Conservation (phyloP, 1,140 invertebrate species). For the Arion vulgaris region DNA sequence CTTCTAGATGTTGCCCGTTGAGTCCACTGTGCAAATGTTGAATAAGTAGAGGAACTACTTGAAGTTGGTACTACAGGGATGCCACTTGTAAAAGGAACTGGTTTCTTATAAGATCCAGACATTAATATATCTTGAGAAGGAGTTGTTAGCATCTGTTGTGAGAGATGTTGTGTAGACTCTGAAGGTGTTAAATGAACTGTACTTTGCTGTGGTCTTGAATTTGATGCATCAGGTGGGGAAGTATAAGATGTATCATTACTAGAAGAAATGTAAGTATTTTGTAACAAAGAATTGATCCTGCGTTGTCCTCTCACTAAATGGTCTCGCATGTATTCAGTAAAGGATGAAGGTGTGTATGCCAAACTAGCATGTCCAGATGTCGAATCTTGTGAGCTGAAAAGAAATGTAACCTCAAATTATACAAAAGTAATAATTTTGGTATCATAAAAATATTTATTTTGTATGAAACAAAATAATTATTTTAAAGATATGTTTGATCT, state of each 20-base stretch:
- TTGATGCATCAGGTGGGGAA: not conserved
- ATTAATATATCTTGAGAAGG: not conserved
- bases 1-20: not conserved
- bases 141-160: not conserved
- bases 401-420: too few relatives aligned
- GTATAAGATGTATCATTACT: not conserved
- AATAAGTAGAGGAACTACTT: not conserved
- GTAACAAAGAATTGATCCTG: constrained; percentile 12
- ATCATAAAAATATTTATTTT: too few relatives aligned
- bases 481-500: too few relatives aligned
- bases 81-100: not conserved
- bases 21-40: not conserved
- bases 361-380: not conserved
- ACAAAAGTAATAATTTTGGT: too few relatives aligned
- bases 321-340: constrained; percentile 44
- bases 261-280: not conserved
- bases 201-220: not conserved
- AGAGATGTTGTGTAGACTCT: not conserved
- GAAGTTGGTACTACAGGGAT: not conserved
- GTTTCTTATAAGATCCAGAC: not conserved
- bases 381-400: not conserved
- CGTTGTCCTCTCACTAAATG: constrained; percentile 42
- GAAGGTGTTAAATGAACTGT: not conserved
- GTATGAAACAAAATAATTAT: too few relatives aligned
- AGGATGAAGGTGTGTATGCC: constrained; percentile 19